Conservation (phyloP, 2,113 vertebrate genomes). For the Chlorodrepanis virens region DNA sequence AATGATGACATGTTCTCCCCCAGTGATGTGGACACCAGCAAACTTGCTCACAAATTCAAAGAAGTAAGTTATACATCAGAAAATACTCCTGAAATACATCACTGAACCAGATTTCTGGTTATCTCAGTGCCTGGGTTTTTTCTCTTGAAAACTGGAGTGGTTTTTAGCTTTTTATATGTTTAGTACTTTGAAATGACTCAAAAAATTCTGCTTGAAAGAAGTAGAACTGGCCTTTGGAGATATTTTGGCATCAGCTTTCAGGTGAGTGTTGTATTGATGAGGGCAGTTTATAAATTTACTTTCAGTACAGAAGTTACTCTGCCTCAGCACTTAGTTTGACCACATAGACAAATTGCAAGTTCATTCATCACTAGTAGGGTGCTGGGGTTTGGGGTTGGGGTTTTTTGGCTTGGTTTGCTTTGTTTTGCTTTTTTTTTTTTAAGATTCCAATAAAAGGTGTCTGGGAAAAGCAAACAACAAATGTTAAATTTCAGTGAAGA, state of each 20-base stretch:
- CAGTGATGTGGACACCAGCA: constrained; percentile 89
- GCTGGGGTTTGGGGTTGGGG: background rate
- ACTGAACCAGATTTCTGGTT: background rate
- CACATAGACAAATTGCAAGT: background rate
- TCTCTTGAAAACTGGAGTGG: background rate
- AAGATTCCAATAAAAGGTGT: background rate
- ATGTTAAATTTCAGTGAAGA: background rate
- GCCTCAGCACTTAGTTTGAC: background rate
- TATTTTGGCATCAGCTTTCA: background rate
- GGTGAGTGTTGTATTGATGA: background rate
- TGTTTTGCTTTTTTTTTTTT: background rate
- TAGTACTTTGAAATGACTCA: background rate
- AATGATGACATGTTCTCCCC: constrained; percentile 92
- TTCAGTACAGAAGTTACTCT: background rate
- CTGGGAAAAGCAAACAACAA: background rate
- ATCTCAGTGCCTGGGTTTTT: background rate
- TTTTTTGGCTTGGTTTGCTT: background rate
- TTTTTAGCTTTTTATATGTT: background rate
- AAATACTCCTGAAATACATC: background rate
- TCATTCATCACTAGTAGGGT: background rate
- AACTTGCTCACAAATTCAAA: constrained; percentile 97
- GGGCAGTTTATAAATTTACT: background rate
- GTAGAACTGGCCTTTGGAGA: background rate
- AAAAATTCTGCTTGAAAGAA: background rate
- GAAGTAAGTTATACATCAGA: constrained; percentile 77